Conservation (phyloP, 2,113 vertebrate species). For the Origma solitaria region DNA sequence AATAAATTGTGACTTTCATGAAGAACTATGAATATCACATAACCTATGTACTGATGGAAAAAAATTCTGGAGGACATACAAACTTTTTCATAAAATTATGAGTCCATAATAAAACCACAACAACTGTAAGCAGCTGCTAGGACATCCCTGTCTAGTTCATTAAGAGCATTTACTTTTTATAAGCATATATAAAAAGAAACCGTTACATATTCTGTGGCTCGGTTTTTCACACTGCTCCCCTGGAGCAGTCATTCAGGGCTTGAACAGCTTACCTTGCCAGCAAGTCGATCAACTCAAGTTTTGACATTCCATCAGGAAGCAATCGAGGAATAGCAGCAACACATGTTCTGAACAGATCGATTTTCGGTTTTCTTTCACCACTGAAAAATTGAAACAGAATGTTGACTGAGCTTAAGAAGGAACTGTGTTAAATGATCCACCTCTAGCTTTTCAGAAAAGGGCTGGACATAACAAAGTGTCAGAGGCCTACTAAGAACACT, state of each 20-base stretch:
- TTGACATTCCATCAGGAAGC: conserved; percentile 97
- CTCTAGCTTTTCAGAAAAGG: neutral
- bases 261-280: conserved; percentile 82
- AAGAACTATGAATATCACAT: neutral
- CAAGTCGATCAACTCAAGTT: conserved; percentile 94
- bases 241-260: neutral
- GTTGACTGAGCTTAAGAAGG: neutral
- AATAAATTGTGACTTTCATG: neutral
- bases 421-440: neutral
- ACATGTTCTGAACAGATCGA: conserved; percentile 95
- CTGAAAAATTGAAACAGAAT: conserved; percentile 70
- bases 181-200: neutral
- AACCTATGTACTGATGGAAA: neutral
- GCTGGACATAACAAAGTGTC: neutral
- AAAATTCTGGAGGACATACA: neutral
- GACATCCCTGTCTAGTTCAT: neutral
- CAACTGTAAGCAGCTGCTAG: neutral
- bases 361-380: conserved; percentile 97
- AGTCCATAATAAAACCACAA: neutral
- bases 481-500: neutral
- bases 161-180: neutral
- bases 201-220: neutral
- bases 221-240: neutral
- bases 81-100: neutral
- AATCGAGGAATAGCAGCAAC: conserved; percentile 96